Conservation (phyloP, 2,113 vertebrate species). For the Apaloderma vittatum region DNA sequence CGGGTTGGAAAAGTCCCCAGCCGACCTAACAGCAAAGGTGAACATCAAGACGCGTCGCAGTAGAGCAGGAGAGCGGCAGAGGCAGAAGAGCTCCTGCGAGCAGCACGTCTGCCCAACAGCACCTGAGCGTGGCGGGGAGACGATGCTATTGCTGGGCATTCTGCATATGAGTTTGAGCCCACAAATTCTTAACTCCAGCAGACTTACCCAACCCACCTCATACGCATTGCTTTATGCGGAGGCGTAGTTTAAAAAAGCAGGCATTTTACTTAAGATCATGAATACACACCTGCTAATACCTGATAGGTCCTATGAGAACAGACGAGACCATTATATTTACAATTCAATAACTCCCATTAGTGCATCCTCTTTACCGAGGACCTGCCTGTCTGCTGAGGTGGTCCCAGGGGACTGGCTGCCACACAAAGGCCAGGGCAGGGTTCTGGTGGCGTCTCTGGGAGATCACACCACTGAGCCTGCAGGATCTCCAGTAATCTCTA, state of each 20-base stretch:
- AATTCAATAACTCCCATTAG: not conserved
- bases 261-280: not conserved
- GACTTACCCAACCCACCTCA: not conserved
- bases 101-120: fast-evolving
- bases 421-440: not conserved
- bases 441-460: no score
- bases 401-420: not conserved
- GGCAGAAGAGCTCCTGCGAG: not conserved
- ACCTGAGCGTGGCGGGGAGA: not conserved
- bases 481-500: not conserved
- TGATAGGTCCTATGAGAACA: not conserved
- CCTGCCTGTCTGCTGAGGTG: not conserved
- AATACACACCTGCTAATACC: not conserved
- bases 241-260: not conserved
- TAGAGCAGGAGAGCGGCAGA: fast-evolving
- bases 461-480: not conserved
- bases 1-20: not conserved
- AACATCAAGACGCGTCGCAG: fast-evolving
- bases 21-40: fast-evolving
- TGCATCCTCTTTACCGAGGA: not conserved
- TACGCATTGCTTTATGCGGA: not conserved
- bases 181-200: not conserved
- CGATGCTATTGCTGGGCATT: not conserved
- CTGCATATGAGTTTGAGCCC: not conserved
- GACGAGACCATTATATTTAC: conserved; percentile 5